Conservation (phyloP, 1,140 invertebrate genomes). For the Oncopeltus fasciatus region DNA sequence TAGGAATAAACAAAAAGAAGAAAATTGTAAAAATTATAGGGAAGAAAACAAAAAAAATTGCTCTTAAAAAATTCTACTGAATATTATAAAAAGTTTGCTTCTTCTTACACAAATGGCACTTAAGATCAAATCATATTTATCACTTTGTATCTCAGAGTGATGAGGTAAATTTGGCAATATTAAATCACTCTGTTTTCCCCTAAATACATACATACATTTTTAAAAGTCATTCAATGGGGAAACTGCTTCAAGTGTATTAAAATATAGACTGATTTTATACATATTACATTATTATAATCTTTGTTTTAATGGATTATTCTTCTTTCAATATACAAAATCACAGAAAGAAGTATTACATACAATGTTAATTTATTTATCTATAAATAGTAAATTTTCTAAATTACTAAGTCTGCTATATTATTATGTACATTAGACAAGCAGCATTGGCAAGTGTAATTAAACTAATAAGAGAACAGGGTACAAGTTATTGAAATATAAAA, state of each 20-base stretch:
- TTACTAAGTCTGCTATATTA: no score
- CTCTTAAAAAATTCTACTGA: neutral
- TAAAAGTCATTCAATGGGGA: neutral
- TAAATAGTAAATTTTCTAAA: no score
- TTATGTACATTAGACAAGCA: no score
- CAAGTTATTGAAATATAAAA: no score
- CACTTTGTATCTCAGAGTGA: no score
- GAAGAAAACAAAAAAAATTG: neutral
- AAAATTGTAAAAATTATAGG: neutral
- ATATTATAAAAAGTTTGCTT: neutral
- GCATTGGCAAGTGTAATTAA: no score
- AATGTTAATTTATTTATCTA: no score
- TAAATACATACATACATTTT: neutral
- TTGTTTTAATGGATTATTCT: neutral
- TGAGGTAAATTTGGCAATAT: neutral
- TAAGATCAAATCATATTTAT: neutral
- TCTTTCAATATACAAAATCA: neutral
- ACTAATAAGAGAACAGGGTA: no score
- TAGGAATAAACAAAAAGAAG: neutral
- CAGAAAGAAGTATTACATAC: neutral
- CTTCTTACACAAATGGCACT: neutral
- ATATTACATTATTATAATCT: neutral
- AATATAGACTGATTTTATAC: neutral
- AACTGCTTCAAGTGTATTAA: neutral
- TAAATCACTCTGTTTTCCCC: neutral